Evolutionary conservation across 2,888 invertebrate genomes (phyloP).

Genomic region (Gastracanthus pulcherrimus): DNA sequence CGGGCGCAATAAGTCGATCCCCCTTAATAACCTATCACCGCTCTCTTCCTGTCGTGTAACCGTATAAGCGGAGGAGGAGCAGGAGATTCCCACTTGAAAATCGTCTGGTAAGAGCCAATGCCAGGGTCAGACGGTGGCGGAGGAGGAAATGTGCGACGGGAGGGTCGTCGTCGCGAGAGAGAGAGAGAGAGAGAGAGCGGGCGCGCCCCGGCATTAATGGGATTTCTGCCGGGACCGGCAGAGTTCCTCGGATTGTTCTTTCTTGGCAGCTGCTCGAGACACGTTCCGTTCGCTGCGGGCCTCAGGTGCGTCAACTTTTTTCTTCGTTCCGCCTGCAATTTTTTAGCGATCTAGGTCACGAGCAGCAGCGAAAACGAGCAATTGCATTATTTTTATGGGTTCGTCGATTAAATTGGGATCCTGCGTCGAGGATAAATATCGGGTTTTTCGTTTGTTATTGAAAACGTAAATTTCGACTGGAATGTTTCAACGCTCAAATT

Average conservation of each 20-base stretch:
- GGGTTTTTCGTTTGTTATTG: neutral
- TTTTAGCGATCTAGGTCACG: neutral
- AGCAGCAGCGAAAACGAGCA: neutral
- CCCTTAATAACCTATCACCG: slow-evolving; percentile 9
- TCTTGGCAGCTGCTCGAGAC: slow-evolving; percentile 4
- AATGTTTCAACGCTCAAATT: too few species aligned
- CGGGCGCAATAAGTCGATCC: slow-evolving; percentile 9
- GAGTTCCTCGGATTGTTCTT: slow-evolving; percentile 2
- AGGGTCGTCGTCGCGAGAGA: neutral
- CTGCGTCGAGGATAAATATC: neutral
- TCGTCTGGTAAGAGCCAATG: slow-evolving; percentile 5
- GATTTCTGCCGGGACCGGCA: neutral
- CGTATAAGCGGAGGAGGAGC: neutral
- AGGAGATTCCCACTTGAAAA: neutral
- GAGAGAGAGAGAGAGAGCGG: neutral
- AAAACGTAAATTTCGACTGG: neutral
- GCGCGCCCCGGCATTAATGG: neutral
- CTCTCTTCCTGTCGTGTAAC: neutral
- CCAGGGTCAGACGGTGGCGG: neutral
- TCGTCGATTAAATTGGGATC: neutral
- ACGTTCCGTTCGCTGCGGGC: neutral
- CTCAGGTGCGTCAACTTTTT: neutral
- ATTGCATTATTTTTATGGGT: neutral
- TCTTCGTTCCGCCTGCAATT: neutral
- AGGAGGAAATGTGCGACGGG: slow-evolving; percentile 5